Conservation (phyloP, 2,888 invertebrate genomes). For the Chelonus formosanus region DNA sequence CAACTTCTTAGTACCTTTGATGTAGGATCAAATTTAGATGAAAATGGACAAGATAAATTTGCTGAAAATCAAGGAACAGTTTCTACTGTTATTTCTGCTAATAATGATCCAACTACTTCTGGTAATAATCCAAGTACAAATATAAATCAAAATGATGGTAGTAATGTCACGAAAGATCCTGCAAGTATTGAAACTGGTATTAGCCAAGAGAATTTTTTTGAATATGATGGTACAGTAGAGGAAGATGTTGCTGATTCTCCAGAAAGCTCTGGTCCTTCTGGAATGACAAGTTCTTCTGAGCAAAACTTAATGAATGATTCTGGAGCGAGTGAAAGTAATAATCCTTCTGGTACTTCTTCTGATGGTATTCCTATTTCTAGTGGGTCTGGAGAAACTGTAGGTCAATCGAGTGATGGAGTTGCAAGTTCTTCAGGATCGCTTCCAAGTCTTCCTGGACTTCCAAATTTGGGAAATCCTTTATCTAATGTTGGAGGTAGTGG, state of each 20-base stretch:
- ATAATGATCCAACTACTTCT: slow-evolving; percentile 6
- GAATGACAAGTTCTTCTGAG: not conserved
- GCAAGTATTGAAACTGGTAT: slow-evolving; percentile 25
- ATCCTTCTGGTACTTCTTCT: slow-evolving; percentile 4
- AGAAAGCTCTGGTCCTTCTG: slow-evolving; percentile 8
- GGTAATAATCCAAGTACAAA: slow-evolving; percentile 17
- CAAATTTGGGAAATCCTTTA: slow-evolving; percentile 20
- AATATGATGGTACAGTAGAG: slow-evolving; percentile 6
- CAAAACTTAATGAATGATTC: slow-evolving; percentile 5
- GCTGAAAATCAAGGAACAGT: slow-evolving; percentile 8
- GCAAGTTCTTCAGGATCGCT: slow-evolving; percentile 23
- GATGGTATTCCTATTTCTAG: slow-evolving; percentile 17
- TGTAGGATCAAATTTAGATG: slow-evolving; percentile 21
- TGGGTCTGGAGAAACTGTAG: slow-evolving; percentile 23
- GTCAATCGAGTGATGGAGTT: slow-evolving; percentile 35
- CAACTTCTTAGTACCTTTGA: slow-evolving; percentile 72
- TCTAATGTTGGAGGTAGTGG: slow-evolving; percentile 19
- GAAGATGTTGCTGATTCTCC: slow-evolving; percentile 24
- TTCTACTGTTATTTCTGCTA: not conserved
- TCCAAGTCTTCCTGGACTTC: slow-evolving; percentile 18
- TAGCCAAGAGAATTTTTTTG: slow-evolving; percentile 33
- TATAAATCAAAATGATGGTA: slow-evolving; percentile 26
- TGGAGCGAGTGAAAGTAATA: slow-evolving; percentile 14
- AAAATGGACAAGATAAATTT: slow-evolving; percentile 34
- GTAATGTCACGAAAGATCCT: slow-evolving; percentile 23